Evolutionary conservation across 2,888 invertebrate genomes (phyloP).

Genomic region (Oscheius onirici): DNA sequence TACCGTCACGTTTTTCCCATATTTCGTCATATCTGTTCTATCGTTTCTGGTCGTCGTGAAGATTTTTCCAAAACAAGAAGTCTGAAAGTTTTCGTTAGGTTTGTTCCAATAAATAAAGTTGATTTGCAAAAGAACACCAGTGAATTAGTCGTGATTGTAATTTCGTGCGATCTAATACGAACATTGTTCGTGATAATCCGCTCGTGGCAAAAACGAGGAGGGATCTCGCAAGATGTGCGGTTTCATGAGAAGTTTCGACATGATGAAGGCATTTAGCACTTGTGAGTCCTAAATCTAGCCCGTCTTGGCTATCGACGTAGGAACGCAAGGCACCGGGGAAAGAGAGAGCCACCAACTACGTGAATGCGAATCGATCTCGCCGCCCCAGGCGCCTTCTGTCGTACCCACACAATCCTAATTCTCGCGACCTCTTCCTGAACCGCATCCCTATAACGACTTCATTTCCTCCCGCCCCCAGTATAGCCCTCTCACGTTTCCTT

Average conservation of each 20-base stretch:
- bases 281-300: constrained; percentile 22
- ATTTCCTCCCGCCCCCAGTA: background rate
- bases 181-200: background rate
- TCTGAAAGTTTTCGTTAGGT: too few species aligned
- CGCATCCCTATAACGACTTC: constrained; percentile 7
- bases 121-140: too few species aligned
- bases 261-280: constrained; percentile 19
- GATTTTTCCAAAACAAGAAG: constrained; percentile 13
- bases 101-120: too few species aligned
- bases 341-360: constrained; percentile 26
- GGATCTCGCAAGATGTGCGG: background rate
- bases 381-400: constrained; percentile 32
- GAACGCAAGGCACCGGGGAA: constrained; percentile 21
- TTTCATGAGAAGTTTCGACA: background rate
- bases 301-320: constrained; percentile 26
- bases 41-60: background rate
- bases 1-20: constrained; percentile 50
- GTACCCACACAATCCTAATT: constrained; percentile 34
- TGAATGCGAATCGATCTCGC: constrained; percentile 31
- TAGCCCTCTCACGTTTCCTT: background rate
- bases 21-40: constrained; percentile 39
- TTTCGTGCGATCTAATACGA: too few species aligned
- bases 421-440: constrained; percentile 18
- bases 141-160: too few species aligned
- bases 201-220: background rate